Base-by-base conservation (phyloP, 2,797 vertebrate species). In the Hozukius guyotensis region DNA sequence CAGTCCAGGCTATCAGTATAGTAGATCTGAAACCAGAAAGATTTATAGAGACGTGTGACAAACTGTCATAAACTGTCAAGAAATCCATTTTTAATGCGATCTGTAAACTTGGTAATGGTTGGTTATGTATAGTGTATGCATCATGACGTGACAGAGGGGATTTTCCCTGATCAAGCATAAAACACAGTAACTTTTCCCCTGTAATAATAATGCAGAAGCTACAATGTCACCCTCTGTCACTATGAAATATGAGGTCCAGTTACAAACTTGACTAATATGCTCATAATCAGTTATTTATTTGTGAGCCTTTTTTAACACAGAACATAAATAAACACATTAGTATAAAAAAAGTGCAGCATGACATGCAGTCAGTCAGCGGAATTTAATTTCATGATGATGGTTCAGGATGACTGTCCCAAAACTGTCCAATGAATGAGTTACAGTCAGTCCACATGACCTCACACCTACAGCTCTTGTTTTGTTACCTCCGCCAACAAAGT, bases 401-500 rank as follows among this genome's bases (percentile, higher is more conserved):
- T 49, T 9, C 18, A 49, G 55, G 55, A 57, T 49, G 46, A 49
- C 46, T 20, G 18, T 49, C 46, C 16, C 42, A 56, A 22, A 55
- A 25, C 53, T 32, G 16, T 31, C 18, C 57, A 5, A 60, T 31
- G 27, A 60, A 1, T 6, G 57, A n/a, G 27, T 32, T 60, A 3
- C 24, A 14, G 55, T 27, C 46, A 49, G 46, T 49, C 46, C 18
- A 49, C 25, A 16, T 16, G 25, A 18, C 16, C 46, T 57, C 7
- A 5, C 22, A 1, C 14, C 4, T 18, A 8, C 8, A 8, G 56
- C 56, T 29, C 14, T 24, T 22, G 52, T 9, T 55, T 55, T 6
- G 16, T 46, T 46, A 46, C 42, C 1, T 46, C 0, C 0, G 42
- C 7, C 16, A 46, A 46, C 2, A 0, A 49, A 18, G 46, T 49